phyloP scores from a whole-genome alignment of 2,113 vertebrate species.

The Ctenodactylus gundi region DNA sequence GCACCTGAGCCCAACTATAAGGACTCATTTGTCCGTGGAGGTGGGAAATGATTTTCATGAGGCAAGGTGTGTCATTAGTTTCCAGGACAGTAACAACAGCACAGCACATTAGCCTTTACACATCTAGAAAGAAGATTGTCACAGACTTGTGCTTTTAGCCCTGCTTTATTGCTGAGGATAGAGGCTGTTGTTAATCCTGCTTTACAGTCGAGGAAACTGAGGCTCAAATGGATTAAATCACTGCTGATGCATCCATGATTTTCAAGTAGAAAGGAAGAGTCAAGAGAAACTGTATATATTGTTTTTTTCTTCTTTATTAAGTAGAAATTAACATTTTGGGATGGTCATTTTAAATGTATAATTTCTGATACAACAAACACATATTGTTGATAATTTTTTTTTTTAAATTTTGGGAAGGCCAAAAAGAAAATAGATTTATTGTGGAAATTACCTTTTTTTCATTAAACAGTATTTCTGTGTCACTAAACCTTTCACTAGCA shows the following conservation, averaged over 20 bases:
- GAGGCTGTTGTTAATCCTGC: not conserved
- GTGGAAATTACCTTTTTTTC: not conserved
- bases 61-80: not conserved
- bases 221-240: not conserved
- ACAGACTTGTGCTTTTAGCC: not conserved
- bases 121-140: not conserved
- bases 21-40: not conserved
- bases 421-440: not conserved
- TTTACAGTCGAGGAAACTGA: not conserved
- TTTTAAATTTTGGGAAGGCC: not conserved
- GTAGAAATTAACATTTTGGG: not conserved
- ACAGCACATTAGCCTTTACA: fast-evolving
- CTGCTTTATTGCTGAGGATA: not conserved
- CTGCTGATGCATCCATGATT: not conserved
- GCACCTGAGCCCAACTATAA: not conserved
- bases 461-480: not conserved
- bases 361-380: not conserved
- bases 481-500: not conserved
- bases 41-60: not conserved
- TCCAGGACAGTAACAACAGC: not conserved
- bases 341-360: not conserved
- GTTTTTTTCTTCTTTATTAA: not conserved
- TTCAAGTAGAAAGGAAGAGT: not conserved
- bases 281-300: fast-evolving
- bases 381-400: not conserved